A percentile compares a stretch with the other conserved stretches of the same genome.
Evolutionary conservation across 2,797 vertebrate genomes (phyloP).

Genomic region (Podarcis siculus): DNA sequence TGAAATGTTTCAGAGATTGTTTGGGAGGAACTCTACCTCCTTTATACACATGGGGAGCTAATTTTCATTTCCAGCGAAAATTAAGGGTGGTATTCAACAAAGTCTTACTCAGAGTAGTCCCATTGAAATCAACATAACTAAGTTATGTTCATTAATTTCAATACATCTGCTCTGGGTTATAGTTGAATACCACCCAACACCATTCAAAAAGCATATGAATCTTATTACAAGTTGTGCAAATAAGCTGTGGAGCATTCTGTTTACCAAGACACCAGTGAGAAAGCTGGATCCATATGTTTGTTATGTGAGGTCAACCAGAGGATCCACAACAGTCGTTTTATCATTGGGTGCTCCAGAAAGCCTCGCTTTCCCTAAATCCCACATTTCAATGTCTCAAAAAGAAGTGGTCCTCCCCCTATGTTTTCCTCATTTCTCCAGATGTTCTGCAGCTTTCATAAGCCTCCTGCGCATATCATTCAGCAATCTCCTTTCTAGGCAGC

Average conservation of each 20-base stretch:
- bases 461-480: background rate
- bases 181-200: background rate
- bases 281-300: background rate
- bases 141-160: background rate
- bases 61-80: background rate
- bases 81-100: background rate
- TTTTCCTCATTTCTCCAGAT: conserved; percentile 3
- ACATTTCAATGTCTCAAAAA: background rate
- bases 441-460: conserved; percentile 4
- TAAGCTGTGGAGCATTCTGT: background rate
- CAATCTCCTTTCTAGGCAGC: background rate
- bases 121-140: background rate
- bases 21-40: background rate
- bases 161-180: background rate
- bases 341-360: background rate
- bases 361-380: background rate
- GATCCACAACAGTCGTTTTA: background rate
- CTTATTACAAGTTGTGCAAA: conserved; percentile 8
- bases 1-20: conserved; percentile 21
- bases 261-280: background rate
- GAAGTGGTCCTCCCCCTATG: no score
- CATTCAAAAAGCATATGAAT: background rate
- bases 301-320: background rate
- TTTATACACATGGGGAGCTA: background rate
- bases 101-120: background rate